Conservation (phyloP, 2,888 invertebrate species). For the Polyploca ridens region DNA sequence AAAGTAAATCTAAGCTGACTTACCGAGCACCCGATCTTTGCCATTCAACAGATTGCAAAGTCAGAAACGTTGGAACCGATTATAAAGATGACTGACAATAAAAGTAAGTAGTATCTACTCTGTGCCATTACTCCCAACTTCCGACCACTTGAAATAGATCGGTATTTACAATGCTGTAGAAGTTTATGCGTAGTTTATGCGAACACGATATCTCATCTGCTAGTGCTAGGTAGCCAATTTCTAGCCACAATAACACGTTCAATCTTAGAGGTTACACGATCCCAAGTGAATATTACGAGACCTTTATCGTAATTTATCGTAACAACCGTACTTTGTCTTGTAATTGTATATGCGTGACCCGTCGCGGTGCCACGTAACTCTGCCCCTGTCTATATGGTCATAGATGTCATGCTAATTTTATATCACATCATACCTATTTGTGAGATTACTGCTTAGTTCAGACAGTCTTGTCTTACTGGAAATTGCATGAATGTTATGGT, state of each 20-base stretch:
- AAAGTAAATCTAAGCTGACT: no score
- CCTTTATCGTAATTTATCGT: constrained; percentile 39
- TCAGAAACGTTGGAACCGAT: no score
- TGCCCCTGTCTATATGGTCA: not conserved
- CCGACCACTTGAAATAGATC: no score
- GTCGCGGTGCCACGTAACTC: constrained; percentile 22
- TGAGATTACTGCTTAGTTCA: not conserved
- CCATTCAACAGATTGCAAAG: no score
- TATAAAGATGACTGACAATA: no score
- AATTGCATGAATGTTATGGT: not conserved
- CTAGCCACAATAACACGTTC: not conserved
- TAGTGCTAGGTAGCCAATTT: not conserved
- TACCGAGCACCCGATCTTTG: no score
- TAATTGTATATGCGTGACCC: constrained; percentile 46
- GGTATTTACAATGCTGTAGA: no score
- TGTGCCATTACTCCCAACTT: no score
- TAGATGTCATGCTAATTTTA: constrained; percentile 4
- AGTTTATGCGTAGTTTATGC: no score
- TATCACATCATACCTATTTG: constrained; percentile 5
- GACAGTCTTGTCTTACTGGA: not conserved
- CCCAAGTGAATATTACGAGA: constrained; percentile 38
- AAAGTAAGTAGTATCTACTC: no score
- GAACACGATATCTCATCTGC: not conserved
- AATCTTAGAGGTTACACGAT: constrained; percentile 15
- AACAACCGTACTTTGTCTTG: constrained; percentile 34